phyloP scores from a whole-genome alignment of 2,888 invertebrate species.

The Arrhopalites spinosus region DNA sequence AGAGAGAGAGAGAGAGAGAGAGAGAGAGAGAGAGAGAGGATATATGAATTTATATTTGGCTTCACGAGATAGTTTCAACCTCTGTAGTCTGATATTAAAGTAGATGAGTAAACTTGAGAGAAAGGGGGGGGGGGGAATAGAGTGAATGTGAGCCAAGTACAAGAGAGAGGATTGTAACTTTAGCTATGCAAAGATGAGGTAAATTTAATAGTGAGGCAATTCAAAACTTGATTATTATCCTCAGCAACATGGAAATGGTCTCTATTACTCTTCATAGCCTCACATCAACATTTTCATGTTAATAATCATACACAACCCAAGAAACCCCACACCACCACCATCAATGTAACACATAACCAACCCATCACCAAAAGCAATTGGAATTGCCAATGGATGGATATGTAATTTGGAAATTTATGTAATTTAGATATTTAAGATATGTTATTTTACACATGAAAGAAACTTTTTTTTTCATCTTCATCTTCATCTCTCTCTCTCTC shows the following conservation, averaged over 20 bases:
- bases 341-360: too few species aligned
- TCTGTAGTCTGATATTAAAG: not conserved
- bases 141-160: too few species aligned
- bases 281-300: not conserved
- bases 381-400: too few species aligned
- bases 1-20: not conserved
- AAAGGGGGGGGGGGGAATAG: not conserved
- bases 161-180: slow-evolving; percentile 13
- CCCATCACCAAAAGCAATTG: too few species aligned
- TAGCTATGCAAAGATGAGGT: slow-evolving; percentile 30
- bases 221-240: slow-evolving; percentile 24
- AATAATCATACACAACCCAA: not conserved
- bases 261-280: not conserved
- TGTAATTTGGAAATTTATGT: too few species aligned
- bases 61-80: not conserved
- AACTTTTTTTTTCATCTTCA: too few species aligned
- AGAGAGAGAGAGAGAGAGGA: not conserved
- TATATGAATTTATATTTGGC: not conserved
- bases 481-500: too few species aligned
- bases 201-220: slow-evolving; percentile 13
- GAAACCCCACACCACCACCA: too few species aligned
- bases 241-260: not conserved
- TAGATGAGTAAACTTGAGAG: not conserved
- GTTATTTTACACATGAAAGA: too few species aligned
- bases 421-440: too few species aligned